Evolutionary conservation across 2,113 vertebrate species (phyloP), one percentile per base, ranked within the genome.

Genomic region (Elephas maximus): DNA sequence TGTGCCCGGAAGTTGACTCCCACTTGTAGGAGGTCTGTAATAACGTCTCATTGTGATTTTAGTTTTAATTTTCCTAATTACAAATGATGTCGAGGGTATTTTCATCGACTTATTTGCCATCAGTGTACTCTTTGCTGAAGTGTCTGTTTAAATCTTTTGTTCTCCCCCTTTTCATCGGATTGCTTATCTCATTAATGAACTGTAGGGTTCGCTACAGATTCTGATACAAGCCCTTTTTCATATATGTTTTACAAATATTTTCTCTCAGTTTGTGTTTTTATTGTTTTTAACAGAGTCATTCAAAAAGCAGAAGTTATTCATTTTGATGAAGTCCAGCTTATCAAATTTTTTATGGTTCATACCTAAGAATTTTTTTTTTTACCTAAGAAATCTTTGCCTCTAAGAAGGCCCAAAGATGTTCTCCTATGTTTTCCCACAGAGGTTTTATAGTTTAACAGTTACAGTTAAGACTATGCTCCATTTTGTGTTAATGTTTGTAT

Each of bases 61-160:
- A 30, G 21, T 60, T 11, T 33, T 24, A 23, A 6, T 21, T 48
- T 85, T 85, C 53, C 24, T 41, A 2, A 33, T 8, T 17, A 37
- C 4, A 15, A 15, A 4, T 4, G n/a, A 28, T 5, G 1, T 0
- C 45, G 65, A 28, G 26, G 0, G 0, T 14, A 37, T 15, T 86
- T 30, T 26, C 57, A 1, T 2, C 44, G 53, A 5, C 5, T 44
- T 11, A 0, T 30, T 57, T 17, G 85, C 14, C 11, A n/a, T 28
- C 45, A 28, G 0, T 33, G 1, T 0, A 4, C 76, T 76, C 69
- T 87, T 15, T 18, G 44, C 63, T 48, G 21, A 65, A 65, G 73
- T 10, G 2, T 48, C 87, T 91, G 21, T 71, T 78, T 28, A 57
- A 24, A 73, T 65, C 41, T 62, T 62, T 67, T 33, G 17, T 24